Conservation (phyloP, 2,888 invertebrate genomes). For the Mechanitis messenoides region DNA sequence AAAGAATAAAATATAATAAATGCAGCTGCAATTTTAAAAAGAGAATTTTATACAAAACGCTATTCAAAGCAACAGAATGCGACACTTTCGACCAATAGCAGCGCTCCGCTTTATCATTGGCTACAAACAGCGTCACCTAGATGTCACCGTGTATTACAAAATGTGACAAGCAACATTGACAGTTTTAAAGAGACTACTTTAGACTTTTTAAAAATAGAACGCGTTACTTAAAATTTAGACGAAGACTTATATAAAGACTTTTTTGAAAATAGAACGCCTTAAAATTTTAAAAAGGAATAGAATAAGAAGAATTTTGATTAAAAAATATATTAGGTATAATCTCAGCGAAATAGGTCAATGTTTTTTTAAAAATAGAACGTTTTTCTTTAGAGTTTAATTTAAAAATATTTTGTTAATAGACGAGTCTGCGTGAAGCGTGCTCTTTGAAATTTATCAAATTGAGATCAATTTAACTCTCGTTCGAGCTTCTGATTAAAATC, state of each 20-base stretch:
- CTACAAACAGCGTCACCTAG: slow-evolving; percentile 39
- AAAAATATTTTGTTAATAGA: background rate
- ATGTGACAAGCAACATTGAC: background rate
- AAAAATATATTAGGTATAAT: too few relatives aligned
- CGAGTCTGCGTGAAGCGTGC: slow-evolving; percentile 22
- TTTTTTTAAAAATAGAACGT: background rate
- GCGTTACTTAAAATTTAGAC: background rate
- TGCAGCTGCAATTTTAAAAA: background rate
- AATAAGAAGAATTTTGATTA: too few relatives aligned
- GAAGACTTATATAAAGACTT: too few relatives aligned
- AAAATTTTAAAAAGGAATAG: too few relatives aligned
- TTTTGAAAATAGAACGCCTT: too few relatives aligned
- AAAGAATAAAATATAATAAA: background rate
- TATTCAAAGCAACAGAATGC: slow-evolving; percentile 26
- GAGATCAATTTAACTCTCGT: slow-evolving; percentile 31
- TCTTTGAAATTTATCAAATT: slow-evolving; percentile 29
- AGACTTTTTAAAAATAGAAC: background rate
- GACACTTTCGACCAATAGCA: slow-evolving; percentile 54
- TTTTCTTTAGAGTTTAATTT: background rate
- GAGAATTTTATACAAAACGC: background rate
- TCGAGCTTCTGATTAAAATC: slow-evolving; percentile 34
- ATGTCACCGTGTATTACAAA: slow-evolving; percentile 58
- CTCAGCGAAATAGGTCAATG: background rate
- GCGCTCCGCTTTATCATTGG: slow-evolving; percentile 48
- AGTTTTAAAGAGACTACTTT: too few relatives aligned